These are phyloP conservation scores for Centrocercus urophasianus DNA, from an alignment of 2,113 vertebrate genomes.

Conservation along the genomic window DNA sequence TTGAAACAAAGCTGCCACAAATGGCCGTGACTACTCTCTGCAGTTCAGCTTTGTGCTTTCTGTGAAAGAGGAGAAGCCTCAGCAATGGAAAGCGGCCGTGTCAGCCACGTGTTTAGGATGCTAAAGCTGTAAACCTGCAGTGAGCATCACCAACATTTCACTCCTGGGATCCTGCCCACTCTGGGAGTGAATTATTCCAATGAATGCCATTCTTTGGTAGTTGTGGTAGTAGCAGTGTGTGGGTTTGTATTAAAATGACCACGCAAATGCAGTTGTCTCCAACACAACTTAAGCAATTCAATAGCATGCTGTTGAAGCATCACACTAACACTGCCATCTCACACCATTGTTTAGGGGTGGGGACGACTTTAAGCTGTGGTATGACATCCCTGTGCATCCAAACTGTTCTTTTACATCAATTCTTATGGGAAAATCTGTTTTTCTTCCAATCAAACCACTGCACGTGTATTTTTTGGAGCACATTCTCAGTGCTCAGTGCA, in stretches of 20 bases:
- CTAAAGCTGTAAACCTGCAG: background rate
- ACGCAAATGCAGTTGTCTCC: background rate
- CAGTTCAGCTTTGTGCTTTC: background rate
- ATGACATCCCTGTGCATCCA: background rate
- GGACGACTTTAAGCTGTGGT: background rate
- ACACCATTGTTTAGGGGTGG: background rate
- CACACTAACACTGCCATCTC: background rate
- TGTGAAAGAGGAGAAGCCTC: background rate
- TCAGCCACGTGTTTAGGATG: background rate
- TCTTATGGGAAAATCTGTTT: background rate
- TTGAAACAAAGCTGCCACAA: background rate
- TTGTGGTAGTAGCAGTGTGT: background rate
- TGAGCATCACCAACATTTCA: background rate
- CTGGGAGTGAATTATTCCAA: background rate
- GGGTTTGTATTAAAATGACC: background rate
- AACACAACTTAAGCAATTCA: background rate
- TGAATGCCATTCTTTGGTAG: background rate
- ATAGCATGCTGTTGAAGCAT: background rate
- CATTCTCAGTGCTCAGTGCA: background rate
- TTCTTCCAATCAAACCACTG: background rate
- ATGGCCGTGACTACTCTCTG: accelerated
- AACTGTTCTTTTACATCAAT: background rate
- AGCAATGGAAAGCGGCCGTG: background rate
- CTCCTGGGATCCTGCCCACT: background rate
- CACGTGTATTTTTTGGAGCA: background rate